These are phyloP conservation scores for Porites lutea DNA, from an alignment of 64 coral and sea anemone species.

Conservation along the genomic window DNA sequence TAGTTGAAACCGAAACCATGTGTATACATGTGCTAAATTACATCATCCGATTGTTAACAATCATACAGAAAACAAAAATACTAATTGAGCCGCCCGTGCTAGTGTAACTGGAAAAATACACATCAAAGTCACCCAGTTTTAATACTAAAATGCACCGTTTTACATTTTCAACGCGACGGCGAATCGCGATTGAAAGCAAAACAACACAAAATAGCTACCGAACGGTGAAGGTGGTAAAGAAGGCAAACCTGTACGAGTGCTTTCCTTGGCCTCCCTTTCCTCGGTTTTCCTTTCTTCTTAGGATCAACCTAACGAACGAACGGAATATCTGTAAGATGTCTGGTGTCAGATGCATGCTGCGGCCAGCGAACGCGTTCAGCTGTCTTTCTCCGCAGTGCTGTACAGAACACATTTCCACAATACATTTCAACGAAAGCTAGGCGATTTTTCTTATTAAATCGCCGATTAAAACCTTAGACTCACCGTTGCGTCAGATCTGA, in stretches of 20 bases:
- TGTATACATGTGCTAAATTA: too few relatives aligned
- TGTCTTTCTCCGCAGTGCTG: too few relatives aligned
- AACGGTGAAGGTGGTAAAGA: not conserved
- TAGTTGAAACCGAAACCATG: too few relatives aligned
- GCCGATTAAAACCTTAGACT: not conserved
- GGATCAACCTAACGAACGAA: not conserved
- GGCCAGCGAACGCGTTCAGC: not conserved
- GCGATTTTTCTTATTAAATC: not conserved
- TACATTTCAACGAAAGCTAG: too few relatives aligned
- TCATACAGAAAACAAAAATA: too few relatives aligned
- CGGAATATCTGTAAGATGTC: not conserved
- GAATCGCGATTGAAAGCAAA: not conserved
- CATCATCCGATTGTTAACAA: too few relatives aligned
- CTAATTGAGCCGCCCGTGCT: too few relatives aligned
- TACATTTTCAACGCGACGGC: too few relatives aligned
- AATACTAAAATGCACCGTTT: too few relatives aligned
- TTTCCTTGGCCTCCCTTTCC: constrained; percentile 4
- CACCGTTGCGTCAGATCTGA: not conserved
- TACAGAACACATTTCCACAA: too few relatives aligned
- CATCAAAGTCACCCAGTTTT: too few relatives aligned
- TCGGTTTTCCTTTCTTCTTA: not conserved
- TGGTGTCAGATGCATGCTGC: not conserved
- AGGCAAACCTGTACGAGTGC: not conserved
- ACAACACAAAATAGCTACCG: not conserved
- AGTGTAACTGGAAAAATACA: too few relatives aligned